Base-by-base conservation (phyloP, 1,140 invertebrate species). In the Monomorium pharaonis region DNA sequence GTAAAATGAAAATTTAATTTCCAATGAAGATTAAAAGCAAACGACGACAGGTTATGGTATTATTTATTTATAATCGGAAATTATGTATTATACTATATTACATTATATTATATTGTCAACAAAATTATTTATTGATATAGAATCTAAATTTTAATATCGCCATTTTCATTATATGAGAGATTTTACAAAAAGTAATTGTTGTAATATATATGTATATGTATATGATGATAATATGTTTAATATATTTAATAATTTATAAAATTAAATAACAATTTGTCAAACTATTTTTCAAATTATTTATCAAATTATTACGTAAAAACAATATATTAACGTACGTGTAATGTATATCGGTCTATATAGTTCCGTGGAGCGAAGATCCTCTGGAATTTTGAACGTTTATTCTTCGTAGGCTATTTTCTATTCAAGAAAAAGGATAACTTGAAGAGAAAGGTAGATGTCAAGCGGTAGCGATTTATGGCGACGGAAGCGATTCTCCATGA, bases 401-500 rank as follows among this genome's bases (percentile, higher is more conserved):
- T 83, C 37, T 51, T 18, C 30, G 30, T 14, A 33, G 12, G 44
- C 67, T 30, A 27, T 37, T 72, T 37, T 70, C 5, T 56, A 47
- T 58, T 30, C n/a, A 37, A 72, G 51, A 83, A 72, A 83, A 58
- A 74, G 67, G 44, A 42, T n/a, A 58, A 42, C 4, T 81, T 72
- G 16, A 24, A 58, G 12, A 67, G 37, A 44, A 69, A 33, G 67
- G 27, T 60, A 58, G 51, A 72, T 14, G 37, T 30, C 60, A n/a
- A 54, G 30, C 49, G 14, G 7, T 18, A n/a, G 14, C 78, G 78
- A 83, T 83, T 83, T 74, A 81, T 81, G 24, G 24, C 24, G 21
- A 21, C 24, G 27, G n/a, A 18, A 58, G 21, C 51, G 42, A 44
- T 58, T 58, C 44, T 37, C 24, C 37, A 47, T 58, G 67, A 47